A percentile compares a stretch with the other conserved stretches of the same genome.
Conservation (phyloP, 1,140 invertebrate genomes). For the Aphidius gifuensis region DNA sequence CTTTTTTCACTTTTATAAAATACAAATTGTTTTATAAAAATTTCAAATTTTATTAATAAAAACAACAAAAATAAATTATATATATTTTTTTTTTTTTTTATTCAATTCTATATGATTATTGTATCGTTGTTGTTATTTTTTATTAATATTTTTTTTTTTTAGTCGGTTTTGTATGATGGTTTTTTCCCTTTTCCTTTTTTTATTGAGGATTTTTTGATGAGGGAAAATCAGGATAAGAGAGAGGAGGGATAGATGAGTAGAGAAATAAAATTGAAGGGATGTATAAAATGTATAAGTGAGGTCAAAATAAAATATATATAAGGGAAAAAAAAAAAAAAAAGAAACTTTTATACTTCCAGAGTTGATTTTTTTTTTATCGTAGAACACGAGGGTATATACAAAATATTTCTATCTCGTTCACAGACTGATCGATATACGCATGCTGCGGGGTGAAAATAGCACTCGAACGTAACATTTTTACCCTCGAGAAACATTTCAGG, state of each 20-base stretch:
- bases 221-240: no score
- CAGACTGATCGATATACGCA: slow-evolving; percentile 12
- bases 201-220: no score
- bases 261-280: background rate
- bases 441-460: slow-evolving; percentile 7
- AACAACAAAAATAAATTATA: no score
- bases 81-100: no score
- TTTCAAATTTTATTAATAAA: no score
- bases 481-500: background rate
- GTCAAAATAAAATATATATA: background rate
- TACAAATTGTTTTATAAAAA: no score
- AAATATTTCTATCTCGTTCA: slow-evolving; percentile 4
- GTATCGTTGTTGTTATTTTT: no score
- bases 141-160: no score
- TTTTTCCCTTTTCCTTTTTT: no score
- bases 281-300: background rate
- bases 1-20: no score
- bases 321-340: background rate
- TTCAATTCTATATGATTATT: no score
- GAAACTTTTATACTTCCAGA: background rate
- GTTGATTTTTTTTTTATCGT: slow-evolving; percentile 2
- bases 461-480: background rate
- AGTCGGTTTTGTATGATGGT: no score
- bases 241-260: background rate
- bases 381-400: background rate